phyloP scores from a whole-genome alignment of 30 jellyfish, hydroid and myxozoan genomes.

The Pseudorhiza aurosa region DNA sequence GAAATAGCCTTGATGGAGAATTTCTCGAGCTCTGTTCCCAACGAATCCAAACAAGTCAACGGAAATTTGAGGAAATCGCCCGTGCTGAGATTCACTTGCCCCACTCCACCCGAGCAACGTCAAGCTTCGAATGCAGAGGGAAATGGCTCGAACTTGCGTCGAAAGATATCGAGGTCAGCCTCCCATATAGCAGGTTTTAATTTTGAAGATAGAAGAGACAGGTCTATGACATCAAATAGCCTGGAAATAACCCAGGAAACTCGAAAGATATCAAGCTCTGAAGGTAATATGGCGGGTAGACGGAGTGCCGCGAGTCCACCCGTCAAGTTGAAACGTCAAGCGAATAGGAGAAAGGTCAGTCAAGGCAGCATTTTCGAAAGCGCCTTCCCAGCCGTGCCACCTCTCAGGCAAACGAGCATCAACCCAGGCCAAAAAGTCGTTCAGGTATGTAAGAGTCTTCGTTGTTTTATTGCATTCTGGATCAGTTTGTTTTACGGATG shows the following conservation, averaged over 20 bases:
- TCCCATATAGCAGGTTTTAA: slow-evolving; percentile 36
- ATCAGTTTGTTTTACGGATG: too few species aligned
- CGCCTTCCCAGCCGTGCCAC: slow-evolving; percentile 58
- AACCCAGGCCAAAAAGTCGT: slow-evolving; percentile 83
- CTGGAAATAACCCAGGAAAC: not conserved
- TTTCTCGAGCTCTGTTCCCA: not conserved
- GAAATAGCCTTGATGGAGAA: slow-evolving; percentile 51
- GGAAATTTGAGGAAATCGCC: slow-evolving; percentile 40
- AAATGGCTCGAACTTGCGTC: slow-evolving; percentile 32
- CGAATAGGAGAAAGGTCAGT: not conserved
- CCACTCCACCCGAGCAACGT: slow-evolving; percentile 40
- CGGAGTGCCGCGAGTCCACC: not conserved
- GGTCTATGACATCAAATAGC: not conserved
- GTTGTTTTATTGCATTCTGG: not conserved
- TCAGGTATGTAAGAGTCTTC: slow-evolving; percentile 44
- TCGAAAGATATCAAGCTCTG: slow-evolving; percentile 55
- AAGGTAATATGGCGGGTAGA: slow-evolving; percentile 34
- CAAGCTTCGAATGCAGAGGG: not conserved
- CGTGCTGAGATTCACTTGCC: slow-evolving; percentile 18
- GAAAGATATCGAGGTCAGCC: slow-evolving; percentile 57
- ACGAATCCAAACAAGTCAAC: slow-evolving; percentile 24
- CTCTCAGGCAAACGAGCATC: slow-evolving; percentile 60
- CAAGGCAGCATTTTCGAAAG: slow-evolving; percentile 45
- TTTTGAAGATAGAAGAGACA: slow-evolving; percentile 2
- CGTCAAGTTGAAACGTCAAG: not conserved